Evolutionary conservation across 1,140 invertebrate genomes (phyloP).

Genomic region (Aphaenogaster rudis): DNA sequence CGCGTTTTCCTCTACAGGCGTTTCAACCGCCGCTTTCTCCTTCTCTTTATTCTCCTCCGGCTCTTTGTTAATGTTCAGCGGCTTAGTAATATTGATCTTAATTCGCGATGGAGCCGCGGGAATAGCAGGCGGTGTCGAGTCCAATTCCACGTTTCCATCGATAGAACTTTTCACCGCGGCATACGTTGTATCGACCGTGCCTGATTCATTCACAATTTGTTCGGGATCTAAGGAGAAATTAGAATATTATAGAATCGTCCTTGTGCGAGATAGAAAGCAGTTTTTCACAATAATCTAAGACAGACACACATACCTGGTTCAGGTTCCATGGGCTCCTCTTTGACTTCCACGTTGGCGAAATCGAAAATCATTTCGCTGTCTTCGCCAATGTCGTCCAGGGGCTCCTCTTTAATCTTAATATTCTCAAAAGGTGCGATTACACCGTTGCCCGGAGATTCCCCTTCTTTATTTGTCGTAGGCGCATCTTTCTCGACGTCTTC

Average conservation of each 20-base stretch:
- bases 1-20: constrained; percentile 79
- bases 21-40: constrained; percentile 79
- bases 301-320: constrained; percentile 86
- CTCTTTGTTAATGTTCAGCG: constrained; percentile 85
- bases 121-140: constrained; percentile 87
- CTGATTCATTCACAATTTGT: constrained; percentile 83
- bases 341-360: constrained; percentile 86
- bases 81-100: constrained; percentile 94
- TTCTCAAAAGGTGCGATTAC: constrained; percentile 83
- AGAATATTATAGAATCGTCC: constrained; percentile 21
- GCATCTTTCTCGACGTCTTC: constrained; percentile 58
- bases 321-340: constrained; percentile 88
- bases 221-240: constrained; percentile 80
- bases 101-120: constrained; percentile 89
- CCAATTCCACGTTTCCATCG: constrained; percentile 91
- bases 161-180: constrained; percentile 90
- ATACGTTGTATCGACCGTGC: constrained; percentile 88
- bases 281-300: constrained; percentile 21
- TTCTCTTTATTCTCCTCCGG: constrained; percentile 82
- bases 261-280: not conserved
- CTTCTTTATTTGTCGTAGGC: constrained; percentile 65
- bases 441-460: constrained; percentile 71
- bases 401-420: constrained; percentile 88
- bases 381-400: constrained; percentile 77
- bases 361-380: constrained; percentile 71